Evolutionary conservation across 2,888 invertebrate genomes (phyloP).

Genomic region (Leptogaster cylindrica): DNA sequence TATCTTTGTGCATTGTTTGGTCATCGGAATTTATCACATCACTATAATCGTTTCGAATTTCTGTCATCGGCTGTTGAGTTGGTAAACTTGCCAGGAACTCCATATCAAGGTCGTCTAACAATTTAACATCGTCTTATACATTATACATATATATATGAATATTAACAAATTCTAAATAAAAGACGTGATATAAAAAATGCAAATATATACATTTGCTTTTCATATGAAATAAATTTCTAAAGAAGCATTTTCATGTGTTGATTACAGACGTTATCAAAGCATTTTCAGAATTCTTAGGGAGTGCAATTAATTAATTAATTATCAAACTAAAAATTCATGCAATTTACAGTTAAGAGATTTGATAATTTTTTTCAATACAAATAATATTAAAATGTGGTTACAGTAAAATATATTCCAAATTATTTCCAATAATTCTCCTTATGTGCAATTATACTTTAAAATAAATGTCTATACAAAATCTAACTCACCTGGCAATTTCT

Average conservation of each 20-base stretch:
- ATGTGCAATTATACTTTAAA: conserved; percentile 22
- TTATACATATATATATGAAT: conserved; percentile 15
- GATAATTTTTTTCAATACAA: too few species aligned
- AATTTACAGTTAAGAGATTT: too few species aligned
- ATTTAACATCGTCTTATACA: conserved; percentile 37
- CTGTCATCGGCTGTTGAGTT: conserved; percentile 47
- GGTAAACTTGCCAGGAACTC: conserved; percentile 52
- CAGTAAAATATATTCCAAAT: too few species aligned
- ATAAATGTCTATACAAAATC: conserved; percentile 6
- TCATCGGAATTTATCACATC: conserved; percentile 31
- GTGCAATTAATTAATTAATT: neutral
- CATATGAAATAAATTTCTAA: conserved; percentile 31
- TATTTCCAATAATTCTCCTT: conserved; percentile 34
- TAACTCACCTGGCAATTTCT: conserved; percentile 87
- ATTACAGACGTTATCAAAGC: conserved; percentile 23
- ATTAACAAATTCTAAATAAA: conserved; percentile 22
- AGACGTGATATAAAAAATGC: conserved; percentile 25
- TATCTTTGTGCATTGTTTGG: conserved; percentile 42
- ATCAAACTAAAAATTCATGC: conserved; percentile 6
- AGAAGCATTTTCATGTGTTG: conserved; percentile 17
- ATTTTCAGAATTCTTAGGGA: neutral
- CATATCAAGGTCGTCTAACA: conserved; percentile 54
- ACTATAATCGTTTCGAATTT: conserved; percentile 43
- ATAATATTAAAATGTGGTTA: too few species aligned
- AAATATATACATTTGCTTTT: conserved; percentile 29